Evolutionary conservation across 1,140 invertebrate genomes (phyloP), one percentile per base, ranked within the genome.

Genomic region (Nephila pilipes): DNA sequence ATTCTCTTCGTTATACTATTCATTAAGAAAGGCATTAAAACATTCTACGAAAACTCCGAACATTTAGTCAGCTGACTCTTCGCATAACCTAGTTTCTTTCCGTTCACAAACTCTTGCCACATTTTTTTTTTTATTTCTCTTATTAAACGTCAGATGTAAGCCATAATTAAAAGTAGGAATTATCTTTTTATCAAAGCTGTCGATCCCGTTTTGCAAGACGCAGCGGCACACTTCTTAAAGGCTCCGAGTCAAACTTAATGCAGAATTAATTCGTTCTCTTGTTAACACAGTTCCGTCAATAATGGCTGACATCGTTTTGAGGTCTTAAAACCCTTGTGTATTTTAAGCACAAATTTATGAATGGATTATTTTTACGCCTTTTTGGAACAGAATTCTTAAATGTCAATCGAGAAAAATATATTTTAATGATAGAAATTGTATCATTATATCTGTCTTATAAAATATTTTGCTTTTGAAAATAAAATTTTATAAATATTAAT

Each of bases 161-260:
- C 38, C 25, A 38, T 81, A 81, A 81, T 81, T 81, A 81, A 81
- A 81, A 81, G 80, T n/a, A 25, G 38, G 38, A 12, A 36, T 81
- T 54, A 81, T 54, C 38, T 81, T 81, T 81, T 38, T 55, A 32
- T 75, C 58, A 22, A 5, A 32, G 32, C 46, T 55, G 80, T 81
- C 80, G 22, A 46, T 81, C 46, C 38, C 46, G 20, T 81, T 81
- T 46, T 25, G 38, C 20, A 46, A 81, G 80, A 5, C 38, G 10
- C 36, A 16, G 20, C 80, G 80, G 80, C 80, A 81, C 80, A 81
- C 38, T 81, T 81, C 29, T 46, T 46, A n/a, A 16, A 12, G 20
- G 46, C 80, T 55, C 20, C 25, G 22, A 46, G 22, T 46, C 22
- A n/a, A 75, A 54, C 22, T 29, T 81, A 81, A 81, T 81, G 80